Evolutionary conservation across 2,888 invertebrate species (phyloP), one percentile per base, ranked within the genome.

Genomic region (Drosophila ustulata): DNA sequence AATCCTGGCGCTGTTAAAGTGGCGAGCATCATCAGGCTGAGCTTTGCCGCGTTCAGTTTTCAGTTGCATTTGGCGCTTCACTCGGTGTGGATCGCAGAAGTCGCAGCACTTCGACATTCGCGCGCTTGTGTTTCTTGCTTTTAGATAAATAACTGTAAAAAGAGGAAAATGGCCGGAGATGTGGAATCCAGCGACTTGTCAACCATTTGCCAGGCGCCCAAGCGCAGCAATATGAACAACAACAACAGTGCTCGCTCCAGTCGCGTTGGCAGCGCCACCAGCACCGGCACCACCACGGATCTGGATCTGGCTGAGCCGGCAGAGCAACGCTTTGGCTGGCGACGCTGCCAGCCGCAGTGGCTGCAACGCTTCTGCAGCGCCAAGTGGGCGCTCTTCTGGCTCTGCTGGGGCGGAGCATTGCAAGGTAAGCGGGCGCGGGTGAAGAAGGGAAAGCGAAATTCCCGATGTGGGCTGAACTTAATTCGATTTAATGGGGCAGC

Each of bases 311-410:
- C 28, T n/a, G 4, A 41, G 8, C 28, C 47, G 58, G 39, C 28
- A 46, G 65, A 75, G 39, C 83, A 72, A 9, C 71, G 78, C 30
- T 96, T 95, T 90, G 96, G 96, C 32, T 96, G 96, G 96, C 94
- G 94, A 4, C 92, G 93, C 82, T 93, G 95, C 87, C 93, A 94
- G 56, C 96, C 96, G 0, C 86, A 91, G 41, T 94, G 94, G 92
- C 93, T 96, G 72, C 96, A 96, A 92, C 91, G 94, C 57, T 96
- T 96, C 92, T 93, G 96, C 18, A 95, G 94, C 1, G 94, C 96
- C 13, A 95, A 96, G 89, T 96, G 96, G 95, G 95, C 96, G 25
- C 94, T 96, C 4, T 96, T 96, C 92, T 96, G 96, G 94, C 93
- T 97, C 0, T 96, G 96, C 91, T 96, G 95, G 95, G 96, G 96